Conservation (phyloP, 2,888 invertebrate genomes). For the Epirrhoe tristata region DNA sequence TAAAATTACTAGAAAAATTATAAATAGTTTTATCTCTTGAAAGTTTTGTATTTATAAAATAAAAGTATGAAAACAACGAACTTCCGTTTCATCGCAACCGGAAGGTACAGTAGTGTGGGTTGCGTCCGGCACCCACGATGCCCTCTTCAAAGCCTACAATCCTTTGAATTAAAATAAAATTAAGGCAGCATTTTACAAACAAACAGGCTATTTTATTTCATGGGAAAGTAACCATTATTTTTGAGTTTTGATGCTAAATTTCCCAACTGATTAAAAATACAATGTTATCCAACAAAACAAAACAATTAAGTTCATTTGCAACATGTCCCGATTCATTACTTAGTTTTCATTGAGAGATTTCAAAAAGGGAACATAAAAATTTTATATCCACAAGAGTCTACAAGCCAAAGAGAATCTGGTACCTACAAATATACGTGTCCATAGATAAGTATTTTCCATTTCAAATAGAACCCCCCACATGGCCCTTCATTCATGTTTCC, state of each 20-base stretch:
- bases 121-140: background rate
- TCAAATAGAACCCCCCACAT: constrained; percentile 44
- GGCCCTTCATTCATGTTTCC: constrained; percentile 48
- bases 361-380: no score
- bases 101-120: background rate
- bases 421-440: background rate
- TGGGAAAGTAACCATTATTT: no score
- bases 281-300: no score
- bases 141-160: background rate
- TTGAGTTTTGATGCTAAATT: no score
- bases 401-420: no score
- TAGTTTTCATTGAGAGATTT: no score
- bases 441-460: constrained; percentile 25
- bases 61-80: background rate
- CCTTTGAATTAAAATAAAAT: background rate
- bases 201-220: background rate
- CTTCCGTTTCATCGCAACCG: background rate
- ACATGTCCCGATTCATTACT: no score
- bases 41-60: background rate
- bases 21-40: background rate
- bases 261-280: no score
- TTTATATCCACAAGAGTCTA: no score
- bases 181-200: background rate
- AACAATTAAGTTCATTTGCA: no score
- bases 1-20: no score